A percentile compares a stretch with the other conserved stretches of the same genome.
phyloP scores from a whole-genome alignment of 2,113 vertebrate genomes.

The Nettapus auritus region DNA sequence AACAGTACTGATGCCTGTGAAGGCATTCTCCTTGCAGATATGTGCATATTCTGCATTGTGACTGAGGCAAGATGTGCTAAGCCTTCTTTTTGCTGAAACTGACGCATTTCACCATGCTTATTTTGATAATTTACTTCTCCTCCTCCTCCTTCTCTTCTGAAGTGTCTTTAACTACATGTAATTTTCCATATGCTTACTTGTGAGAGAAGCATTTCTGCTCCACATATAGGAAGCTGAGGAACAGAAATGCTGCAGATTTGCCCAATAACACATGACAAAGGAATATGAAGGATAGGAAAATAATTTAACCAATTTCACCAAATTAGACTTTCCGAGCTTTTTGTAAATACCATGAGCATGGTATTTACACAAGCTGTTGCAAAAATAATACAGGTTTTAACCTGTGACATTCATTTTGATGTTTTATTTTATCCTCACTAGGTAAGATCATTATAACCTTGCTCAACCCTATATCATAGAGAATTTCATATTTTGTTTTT shows the following conservation, averaged over 20 bases:
- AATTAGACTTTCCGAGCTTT: background rate
- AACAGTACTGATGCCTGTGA: background rate
- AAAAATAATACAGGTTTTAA: background rate
- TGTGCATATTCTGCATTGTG: rapidly evolving
- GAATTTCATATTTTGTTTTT: background rate
- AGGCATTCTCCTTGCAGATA: background rate
- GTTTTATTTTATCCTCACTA: background rate
- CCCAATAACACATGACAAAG: rapidly evolving
- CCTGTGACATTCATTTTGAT: background rate
- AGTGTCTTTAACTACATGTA: background rate
- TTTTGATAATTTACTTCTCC: background rate
- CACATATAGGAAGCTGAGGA: background rate
- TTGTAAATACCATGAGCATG: background rate
- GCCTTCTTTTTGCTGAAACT: background rate
- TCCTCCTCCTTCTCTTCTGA: background rate
- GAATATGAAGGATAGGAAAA: background rate
- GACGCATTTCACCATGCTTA: rapidly evolving
- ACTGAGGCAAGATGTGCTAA: background rate
- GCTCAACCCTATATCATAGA: background rate
- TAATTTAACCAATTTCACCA: background rate
- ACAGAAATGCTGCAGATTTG: background rate
- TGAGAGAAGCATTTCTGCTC: background rate
- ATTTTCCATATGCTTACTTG: background rate
- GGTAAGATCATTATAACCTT: background rate
- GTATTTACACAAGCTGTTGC: background rate